Evolutionary conservation across 1,140 invertebrate species (phyloP).

Genomic region (Pararge aegeria): DNA sequence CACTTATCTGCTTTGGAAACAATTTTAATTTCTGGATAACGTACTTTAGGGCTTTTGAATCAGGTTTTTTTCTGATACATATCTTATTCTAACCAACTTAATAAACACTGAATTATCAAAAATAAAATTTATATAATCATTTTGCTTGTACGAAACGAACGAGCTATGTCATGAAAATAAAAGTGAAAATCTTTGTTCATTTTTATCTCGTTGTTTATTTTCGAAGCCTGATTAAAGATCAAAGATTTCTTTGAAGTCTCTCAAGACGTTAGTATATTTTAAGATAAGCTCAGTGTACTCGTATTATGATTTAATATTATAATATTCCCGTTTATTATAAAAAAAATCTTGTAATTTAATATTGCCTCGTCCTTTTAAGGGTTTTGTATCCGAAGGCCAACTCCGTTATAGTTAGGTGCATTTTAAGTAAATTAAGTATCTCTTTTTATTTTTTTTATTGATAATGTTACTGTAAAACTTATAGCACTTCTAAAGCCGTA

Average conservation of each 20-base stretch:
- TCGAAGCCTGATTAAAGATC: neutral
- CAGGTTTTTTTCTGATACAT: too few relatives aligned
- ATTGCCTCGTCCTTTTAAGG: neutral
- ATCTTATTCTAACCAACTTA: neutral
- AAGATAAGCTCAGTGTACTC: neutral
- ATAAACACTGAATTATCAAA: neutral
- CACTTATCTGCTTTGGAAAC: too few relatives aligned
- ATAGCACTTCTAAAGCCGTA: too few relatives aligned
- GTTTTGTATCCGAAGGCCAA: too few relatives aligned
- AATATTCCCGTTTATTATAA: neutral
- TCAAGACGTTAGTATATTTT: neutral
- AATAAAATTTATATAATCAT: neutral
- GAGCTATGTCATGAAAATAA: neutral
- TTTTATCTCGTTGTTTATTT: neutral
- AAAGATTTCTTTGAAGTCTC: neutral
- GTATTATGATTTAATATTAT: neutral
- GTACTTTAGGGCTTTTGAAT: too few relatives aligned
- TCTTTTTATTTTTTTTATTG: too few relatives aligned
- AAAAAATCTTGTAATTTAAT: neutral
- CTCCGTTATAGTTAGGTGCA: too few relatives aligned
- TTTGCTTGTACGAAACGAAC: neutral
- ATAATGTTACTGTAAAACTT: too few relatives aligned
- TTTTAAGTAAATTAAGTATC: too few relatives aligned
- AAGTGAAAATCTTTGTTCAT: neutral
- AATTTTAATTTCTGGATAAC: too few relatives aligned